Evolutionary conservation across 2,888 invertebrate genomes (phyloP), one percentile per base, ranked within the genome.

Genomic region (Galerucella nymphaeae): DNA sequence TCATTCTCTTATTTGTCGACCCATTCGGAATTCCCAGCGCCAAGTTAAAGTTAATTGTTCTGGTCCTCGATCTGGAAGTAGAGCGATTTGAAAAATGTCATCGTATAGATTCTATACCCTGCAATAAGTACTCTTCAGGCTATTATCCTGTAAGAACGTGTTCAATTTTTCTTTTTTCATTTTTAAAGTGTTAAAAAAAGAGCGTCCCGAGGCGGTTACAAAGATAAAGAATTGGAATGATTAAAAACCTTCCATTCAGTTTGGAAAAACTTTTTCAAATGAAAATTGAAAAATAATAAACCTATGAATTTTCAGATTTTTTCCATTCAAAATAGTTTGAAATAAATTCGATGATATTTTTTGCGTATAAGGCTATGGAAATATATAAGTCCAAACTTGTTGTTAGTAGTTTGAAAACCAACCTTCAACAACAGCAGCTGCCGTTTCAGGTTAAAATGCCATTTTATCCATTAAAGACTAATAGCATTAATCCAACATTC

Each of bases 1-100:
- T 5, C 5, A 30, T 30, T 8, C 55, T 23, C 20, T 20, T 55
- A 4, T 55, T 23, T 20, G 18, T 55, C 30, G 9, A 38, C 41
- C 41, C n/a, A 59, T 41, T 38, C 59, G n/a, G 38, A 59, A 38
- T 59, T 59, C 38, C 59, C 38, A 38, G n/a, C 38, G 38, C n/a
- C 59, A n/a, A 10, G 59, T 41, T 59, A 59, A 59, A 59, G n/a
- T 41, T 59, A 59, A 59, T 59, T 59, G 41, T 59, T 38, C 16
- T 38, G 59, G 38, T 41, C 14, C 41, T 16, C 30, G 41, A 59
- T 16, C 30, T 59, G 18, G 55, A 23, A 55, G 20, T 23, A 4
- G 55, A 20, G 13, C 16, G 55, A 55, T 55, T 55, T 10, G 20
- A 55, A 18, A 10, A 18, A 55, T 55, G n/a, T 55, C 18, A 55